Evolutionary conservation across 2,888 invertebrate species (phyloP), one percentile per base, ranked within the genome.

Genomic region (Cryptops parisi): DNA sequence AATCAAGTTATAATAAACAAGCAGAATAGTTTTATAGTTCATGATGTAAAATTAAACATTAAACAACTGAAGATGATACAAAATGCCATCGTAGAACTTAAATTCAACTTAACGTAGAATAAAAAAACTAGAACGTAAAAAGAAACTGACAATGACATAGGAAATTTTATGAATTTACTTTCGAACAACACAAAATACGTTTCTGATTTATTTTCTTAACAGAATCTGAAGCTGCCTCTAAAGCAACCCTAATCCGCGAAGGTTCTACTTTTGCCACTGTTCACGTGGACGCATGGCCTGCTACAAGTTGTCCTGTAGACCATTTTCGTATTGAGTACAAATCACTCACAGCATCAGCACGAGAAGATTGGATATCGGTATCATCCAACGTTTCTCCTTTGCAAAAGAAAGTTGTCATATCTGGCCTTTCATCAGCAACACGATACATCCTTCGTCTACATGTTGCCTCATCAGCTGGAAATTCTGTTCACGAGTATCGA

Each of bases 211-310:
- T 43, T n/a, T 6, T 43, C 23, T 33, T n/a, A 33, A 33, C 9
- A 45, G 45, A 45, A 23, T 25, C 26, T 4, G 22, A 17, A 19
- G 17, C 19, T 9, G 27, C 47, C 17, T n/a, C 33, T 3, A 47
- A 47, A 33, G 47, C 26, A 2, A 24, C 26, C 5, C n/a, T 47
- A 12, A 3, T 47, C 17, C 26, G 19, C 15, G 47, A 47, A 47
- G 47, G 47, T 6, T 47, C 47, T 27, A 47, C 47, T 33, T 47
- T 47, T 21, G 33, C 26, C 19, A n/a, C 47, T 17, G 6, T 47
- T 4, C 33, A 47, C 33, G 26, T 47, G 47, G 47, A 47, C 5
- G 9, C 47, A 26, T 47, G 47, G 47, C 47, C 47, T n/a, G 17
- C 19, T 15, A 33, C 3, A 2, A 15, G 19, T 6, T 47, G 47